These are phyloP conservation scores for Passer domesticus DNA, from an alignment of 2,113 vertebrate genomes.

Conservation along the genomic window DNA sequence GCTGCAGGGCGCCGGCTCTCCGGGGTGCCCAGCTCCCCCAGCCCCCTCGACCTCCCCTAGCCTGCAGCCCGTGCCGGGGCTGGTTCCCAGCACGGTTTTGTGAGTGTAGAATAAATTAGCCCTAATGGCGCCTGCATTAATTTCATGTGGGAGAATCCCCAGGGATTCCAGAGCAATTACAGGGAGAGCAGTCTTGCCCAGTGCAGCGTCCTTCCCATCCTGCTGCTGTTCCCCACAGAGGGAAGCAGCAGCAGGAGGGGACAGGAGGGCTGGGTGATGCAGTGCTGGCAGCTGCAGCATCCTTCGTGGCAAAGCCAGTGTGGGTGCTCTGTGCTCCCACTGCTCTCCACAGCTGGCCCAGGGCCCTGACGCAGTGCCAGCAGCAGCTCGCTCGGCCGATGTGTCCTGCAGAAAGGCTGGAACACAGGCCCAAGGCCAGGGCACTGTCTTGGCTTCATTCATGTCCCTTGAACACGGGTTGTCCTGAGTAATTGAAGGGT, in stretches of 20 bases:
- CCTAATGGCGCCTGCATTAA: slow-evolving; percentile 42
- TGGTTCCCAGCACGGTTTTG: not conserved
- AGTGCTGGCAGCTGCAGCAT: fast-evolving
- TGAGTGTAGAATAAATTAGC: slow-evolving; percentile 31
- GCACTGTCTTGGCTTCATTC: not conserved
- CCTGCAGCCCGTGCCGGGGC: not conserved
- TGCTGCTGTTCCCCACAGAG: fast-evolving
- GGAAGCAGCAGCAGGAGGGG: not conserved
- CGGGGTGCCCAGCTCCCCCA: not conserved
- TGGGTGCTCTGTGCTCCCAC: not conserved
- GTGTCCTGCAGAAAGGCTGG: not conserved
- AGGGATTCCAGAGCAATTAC: slow-evolving; percentile 28
- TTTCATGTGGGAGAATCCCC: slow-evolving; percentile 54
- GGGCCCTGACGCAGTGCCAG: fast-evolving
- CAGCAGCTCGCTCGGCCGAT: fast-evolving
- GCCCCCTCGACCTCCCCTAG: fast-evolving
- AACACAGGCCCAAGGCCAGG: not conserved
- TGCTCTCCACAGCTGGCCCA: fast-evolving
- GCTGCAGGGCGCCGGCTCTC: not conserved
- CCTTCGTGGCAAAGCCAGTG: fast-evolving
- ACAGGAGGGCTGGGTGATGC: not conserved
- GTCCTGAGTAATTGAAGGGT: not conserved
- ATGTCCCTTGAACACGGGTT: not conserved
- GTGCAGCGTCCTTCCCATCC: not conserved
- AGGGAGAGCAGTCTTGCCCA: not conserved